Evolutionary conservation across 2,888 invertebrate species (phyloP).

Genomic region (Cataglyphis rosenhaueri): DNA sequence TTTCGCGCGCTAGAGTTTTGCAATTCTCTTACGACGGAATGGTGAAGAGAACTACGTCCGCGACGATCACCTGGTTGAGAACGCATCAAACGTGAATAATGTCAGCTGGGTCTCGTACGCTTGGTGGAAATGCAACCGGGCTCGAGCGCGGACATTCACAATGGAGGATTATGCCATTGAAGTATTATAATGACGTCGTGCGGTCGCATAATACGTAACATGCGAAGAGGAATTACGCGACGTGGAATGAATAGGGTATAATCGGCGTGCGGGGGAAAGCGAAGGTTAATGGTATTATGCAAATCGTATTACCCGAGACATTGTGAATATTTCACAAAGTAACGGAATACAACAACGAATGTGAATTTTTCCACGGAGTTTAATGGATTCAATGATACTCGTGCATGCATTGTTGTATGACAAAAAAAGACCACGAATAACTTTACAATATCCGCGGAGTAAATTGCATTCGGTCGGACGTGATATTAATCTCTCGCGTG

Average conservation of each 20-base stretch:
- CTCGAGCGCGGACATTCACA: constrained; percentile 69
- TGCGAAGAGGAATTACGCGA: constrained; percentile 71
- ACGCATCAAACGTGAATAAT: constrained; percentile 67
- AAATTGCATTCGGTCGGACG: constrained; percentile 33
- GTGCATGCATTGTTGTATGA: constrained; percentile 25
- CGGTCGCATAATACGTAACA: constrained; percentile 75
- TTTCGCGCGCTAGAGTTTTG: not conserved
- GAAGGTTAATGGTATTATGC: constrained; percentile 77
- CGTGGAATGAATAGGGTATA: constrained; percentile 72
- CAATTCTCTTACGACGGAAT: constrained; percentile 34
- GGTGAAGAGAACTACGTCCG: constrained; percentile 13
- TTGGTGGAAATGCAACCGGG: constrained; percentile 67
- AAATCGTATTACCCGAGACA: constrained; percentile 79
- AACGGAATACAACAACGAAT: constrained; percentile 64
- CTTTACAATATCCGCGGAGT: constrained; percentile 37
- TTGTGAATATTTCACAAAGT: constrained; percentile 75
- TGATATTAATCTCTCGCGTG: constrained; percentile 47
- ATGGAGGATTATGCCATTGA: constrained; percentile 79
- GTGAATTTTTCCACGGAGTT: constrained; percentile 54
- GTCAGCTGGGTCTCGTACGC: constrained; percentile 56
- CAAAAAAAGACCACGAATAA: constrained; percentile 51
- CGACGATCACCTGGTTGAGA: constrained; percentile 60
- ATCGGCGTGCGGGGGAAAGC: constrained; percentile 66
- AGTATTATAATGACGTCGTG: constrained; percentile 79
- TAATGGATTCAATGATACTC: constrained; percentile 47